Evolutionary conservation across 1,140 invertebrate species (phyloP), one percentile per base, ranked within the genome.

Genomic region (Ips typographus): DNA sequence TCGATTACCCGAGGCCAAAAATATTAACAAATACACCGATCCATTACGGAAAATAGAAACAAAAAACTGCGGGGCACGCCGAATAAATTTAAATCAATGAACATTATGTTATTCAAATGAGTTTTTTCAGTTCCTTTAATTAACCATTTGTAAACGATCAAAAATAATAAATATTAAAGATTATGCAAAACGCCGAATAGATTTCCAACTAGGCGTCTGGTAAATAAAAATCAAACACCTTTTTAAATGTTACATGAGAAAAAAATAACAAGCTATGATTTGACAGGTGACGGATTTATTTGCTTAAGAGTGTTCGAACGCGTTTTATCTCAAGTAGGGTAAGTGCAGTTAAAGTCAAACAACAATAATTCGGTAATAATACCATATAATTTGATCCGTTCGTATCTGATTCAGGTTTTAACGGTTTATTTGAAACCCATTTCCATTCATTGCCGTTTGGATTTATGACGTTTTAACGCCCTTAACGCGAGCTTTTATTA

Each of bases 141-240:
- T 63, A 63, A 52, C 61, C 38, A 63, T 63, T 63, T 63, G 61
- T 63, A 63, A 63, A 51, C 61, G 36, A 52, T 63, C n/a, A 63
- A 61, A 63, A 52, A 63, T 63, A 63, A 52, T 63, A 63, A 63
- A 63, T 63, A 63, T 63, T 63, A 63, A 63, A 63, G 42, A 63
- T 63, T 63, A 63, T 63, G 61, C 61, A 63, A 63, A 63, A 49
- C 61, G 47, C 8, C 44, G 36, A 49, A 63, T 63, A 60, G 40
- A 36, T 60, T 60, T 60, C 58, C 58, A 60, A 43, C 40, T 60
- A 63, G 61, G 61, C 42, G 61, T 63, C 40, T 63, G 51, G 61
- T 63, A 63, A 63, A 63, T 63, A 63, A 63, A 63, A 63, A 52
- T 40, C 40, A 63, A 63, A 63, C 61, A 63, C 61, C 61, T 63